Conservation (phyloP, 1,140 invertebrate genomes). For the Anastrepha ludens region DNA sequence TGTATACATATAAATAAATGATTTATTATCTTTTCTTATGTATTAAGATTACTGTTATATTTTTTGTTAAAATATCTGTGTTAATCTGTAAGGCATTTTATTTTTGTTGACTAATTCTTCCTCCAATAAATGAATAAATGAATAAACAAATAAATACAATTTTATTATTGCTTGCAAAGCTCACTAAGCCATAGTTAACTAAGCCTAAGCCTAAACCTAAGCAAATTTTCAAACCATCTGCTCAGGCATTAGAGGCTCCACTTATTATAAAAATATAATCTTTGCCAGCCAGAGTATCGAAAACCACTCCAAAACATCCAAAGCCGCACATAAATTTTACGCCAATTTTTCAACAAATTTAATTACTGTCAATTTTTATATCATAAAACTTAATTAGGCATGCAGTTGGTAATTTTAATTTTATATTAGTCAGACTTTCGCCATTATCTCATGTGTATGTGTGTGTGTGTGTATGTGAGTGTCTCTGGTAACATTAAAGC, state of each 20-base stretch:
- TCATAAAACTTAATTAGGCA: not conserved
- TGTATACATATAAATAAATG: no score
- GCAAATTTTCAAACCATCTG: not conserved
- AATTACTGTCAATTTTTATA: constrained; percentile 32
- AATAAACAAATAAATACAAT: no score
- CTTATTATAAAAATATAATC: no score
- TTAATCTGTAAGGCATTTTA: no score
- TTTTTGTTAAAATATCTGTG: no score
- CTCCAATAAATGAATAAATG: no score
- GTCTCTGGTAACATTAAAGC: not conserved
- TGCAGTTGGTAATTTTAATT: constrained; percentile 8
- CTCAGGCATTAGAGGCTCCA: not conserved
- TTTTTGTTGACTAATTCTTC: no score
- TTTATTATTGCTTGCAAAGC: no score
- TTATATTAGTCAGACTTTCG: not conserved
- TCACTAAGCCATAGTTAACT: no score
- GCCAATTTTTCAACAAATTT: constrained; percentile 21
- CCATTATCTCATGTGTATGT: not conserved
- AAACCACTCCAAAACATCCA: not conserved
- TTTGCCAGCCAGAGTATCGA: not conserved
- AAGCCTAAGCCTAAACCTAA: no score
- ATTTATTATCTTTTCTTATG: no score
- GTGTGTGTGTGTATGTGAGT: not conserved
- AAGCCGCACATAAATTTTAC: constrained; percentile 3
- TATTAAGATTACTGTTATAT: no score